These are phyloP conservation scores for Mycalesis mineus DNA, from an alignment of 2,888 invertebrate species.

Conservation along the genomic window DNA sequence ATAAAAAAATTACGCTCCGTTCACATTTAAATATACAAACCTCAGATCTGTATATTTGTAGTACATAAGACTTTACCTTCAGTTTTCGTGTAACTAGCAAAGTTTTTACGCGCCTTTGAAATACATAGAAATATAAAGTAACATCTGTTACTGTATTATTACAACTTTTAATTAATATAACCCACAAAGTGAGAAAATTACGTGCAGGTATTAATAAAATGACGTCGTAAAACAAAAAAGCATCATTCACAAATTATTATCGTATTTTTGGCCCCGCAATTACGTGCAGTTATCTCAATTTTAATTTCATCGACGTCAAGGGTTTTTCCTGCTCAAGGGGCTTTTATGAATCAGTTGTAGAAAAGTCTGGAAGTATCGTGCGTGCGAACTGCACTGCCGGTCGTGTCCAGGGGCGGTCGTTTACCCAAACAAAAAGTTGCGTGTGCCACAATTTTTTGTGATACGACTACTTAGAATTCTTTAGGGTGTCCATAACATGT, in stretches of 20 bases:
- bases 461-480: slow-evolving; percentile 14
- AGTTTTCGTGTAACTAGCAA: too few relatives aligned
- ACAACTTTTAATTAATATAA: neutral
- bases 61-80: too few relatives aligned
- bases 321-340: slow-evolving; percentile 12
- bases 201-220: neutral
- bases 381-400: slow-evolving; percentile 11
- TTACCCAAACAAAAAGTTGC: slow-evolving; percentile 23
- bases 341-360: slow-evolving; percentile 15
- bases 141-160: neutral
- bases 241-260: too few relatives aligned
- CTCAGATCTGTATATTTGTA: too few relatives aligned
- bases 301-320: slow-evolving; percentile 2
- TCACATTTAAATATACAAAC: too few relatives aligned
- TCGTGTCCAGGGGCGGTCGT: slow-evolving; percentile 19
- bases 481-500: slow-evolving; percentile 18
- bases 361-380: slow-evolving; percentile 18
- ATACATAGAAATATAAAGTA: too few relatives aligned
- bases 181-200: neutral
- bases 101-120: too few relatives aligned
- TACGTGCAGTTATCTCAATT: neutral
- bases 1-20: too few relatives aligned
- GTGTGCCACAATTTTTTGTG: slow-evolving; percentile 21
- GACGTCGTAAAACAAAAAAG: neutral
- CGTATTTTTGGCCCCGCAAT: too few relatives aligned